These are phyloP conservation scores for Euborellia annulipes DNA, from an alignment of 1,140 invertebrate genomes.

Conservation along the genomic window DNA sequence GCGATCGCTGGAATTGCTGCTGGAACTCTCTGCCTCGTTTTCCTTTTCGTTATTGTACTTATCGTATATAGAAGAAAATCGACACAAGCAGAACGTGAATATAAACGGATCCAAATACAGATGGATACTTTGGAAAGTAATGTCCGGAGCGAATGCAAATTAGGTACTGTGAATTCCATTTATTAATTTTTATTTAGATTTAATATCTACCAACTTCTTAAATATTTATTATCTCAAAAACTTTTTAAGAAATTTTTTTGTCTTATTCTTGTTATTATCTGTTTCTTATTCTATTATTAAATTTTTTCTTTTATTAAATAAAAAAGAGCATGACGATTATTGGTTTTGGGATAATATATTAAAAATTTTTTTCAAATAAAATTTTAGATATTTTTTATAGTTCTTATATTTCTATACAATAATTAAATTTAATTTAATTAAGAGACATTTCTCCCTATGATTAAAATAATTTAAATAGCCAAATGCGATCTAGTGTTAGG, in stretches of 20 bases:
- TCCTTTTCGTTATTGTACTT: conserved; percentile 71
- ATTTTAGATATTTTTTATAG: not conserved
- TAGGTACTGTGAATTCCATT: conserved; percentile 35
- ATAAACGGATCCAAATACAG: conserved; percentile 95
- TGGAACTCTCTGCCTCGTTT: conserved; percentile 63
- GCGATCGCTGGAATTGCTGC: conserved; percentile 71
- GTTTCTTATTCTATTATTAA: no score
- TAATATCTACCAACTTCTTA: not conserved
- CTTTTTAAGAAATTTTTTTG: conserved; percentile 2
- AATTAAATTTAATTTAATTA: no score
- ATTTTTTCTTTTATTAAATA: no score
- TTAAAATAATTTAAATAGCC: no score
- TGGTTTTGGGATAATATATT: not conserved
- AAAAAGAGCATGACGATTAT: not conserved
- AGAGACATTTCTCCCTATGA: no score
- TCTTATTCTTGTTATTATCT: no score
- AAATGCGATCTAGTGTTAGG: no score
- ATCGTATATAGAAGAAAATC: conserved; percentile 81
- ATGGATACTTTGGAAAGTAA: conserved; percentile 99
- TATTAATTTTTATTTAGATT: not conserved
- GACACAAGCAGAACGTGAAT: conserved; percentile 87
- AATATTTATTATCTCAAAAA: not conserved
- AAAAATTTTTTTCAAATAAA: not conserved
- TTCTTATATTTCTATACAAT: conserved; percentile 5
- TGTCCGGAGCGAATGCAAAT: conserved; percentile 93